A percentile compares a stretch with the other conserved stretches of the same genome.
These are phyloP conservation scores for Dryobota labecula DNA, from an alignment of 2,888 invertebrate species.

Conservation along the genomic window DNA sequence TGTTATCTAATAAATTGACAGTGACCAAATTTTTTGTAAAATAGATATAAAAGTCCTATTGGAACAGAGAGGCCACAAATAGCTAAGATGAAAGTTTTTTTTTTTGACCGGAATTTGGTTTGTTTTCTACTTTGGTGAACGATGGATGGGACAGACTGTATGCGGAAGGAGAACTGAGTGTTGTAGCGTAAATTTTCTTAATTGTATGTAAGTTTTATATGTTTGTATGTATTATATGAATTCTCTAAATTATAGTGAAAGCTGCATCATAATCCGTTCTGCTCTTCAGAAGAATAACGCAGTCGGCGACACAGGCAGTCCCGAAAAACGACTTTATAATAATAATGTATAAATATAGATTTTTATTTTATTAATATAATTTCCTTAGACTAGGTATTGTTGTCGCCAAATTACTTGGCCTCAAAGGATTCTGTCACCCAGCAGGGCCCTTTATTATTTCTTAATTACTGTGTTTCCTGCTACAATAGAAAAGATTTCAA, in stretches of 20 bases:
- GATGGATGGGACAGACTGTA: neutral
- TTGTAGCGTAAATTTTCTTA: no score
- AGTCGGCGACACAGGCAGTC: neutral
- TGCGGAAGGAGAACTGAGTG: neutral
- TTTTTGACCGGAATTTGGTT: neutral
- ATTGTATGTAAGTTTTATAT: no score
- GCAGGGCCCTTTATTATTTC: slow-evolving; percentile 14
- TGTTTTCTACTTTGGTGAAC: neutral
- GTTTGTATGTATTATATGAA: no score
- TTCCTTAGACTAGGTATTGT: no score
- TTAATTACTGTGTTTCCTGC: slow-evolving; percentile 13
- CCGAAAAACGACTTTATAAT: neutral
- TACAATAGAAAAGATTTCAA: slow-evolving; percentile 11
- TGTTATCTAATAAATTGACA: no score
- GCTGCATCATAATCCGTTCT: neutral
- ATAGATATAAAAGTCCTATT: no score
- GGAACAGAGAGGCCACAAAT: no score
- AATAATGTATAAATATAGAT: no score
- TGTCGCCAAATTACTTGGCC: slow-evolving; percentile 3
- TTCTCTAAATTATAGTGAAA: no score
- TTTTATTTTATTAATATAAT: no score
- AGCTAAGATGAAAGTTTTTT: no score
- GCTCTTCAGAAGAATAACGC: neutral
- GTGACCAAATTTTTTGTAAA: no score
- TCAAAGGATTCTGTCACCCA: neutral